Base-by-base conservation (phyloP, 2,797 vertebrate genomes). In the Sebastes vulpes region DNA sequence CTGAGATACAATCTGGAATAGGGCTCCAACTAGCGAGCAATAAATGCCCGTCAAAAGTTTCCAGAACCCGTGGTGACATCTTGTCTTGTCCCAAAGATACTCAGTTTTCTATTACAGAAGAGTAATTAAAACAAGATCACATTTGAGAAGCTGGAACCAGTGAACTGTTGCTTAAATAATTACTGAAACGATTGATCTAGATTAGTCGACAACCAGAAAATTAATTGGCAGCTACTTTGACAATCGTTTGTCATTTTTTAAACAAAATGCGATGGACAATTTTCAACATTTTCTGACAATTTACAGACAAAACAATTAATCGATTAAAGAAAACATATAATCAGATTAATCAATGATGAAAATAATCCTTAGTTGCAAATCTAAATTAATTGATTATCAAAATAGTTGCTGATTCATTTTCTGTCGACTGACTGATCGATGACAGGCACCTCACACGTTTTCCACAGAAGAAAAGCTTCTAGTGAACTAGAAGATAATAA, bases 351-450 rank as follows among this genome's bases (percentile, higher is more conserved):
- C 3, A 0, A 28, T 65, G 10, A n/a, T 50, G 23, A 28, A 28
- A 50, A 50, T 20, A 48, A 48, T 48, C 16, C 5, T 46, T 48
- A 48, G 16, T 12, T n/a, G 7, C 46, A 48, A n/a, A 0, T 0
- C 46, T 48, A 46, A 1, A 46, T 46, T 46, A 46, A 46, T 18
- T 5, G 0, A 42, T 42, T 46, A 18, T 46, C 16, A 48, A 48
- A 48, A 48, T 48, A 48, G 18, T n/a, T n/a, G 46, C 46, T 2
- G 18, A 48, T 48, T 16, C 1, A n/a, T 48, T 48, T 48, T n/a
- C 46, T 48, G 46, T 48, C 0, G 46, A 48, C 46, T 4, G 18
- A 48, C 38, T 18, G 38, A 46, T 46, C 14, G 38, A 46, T 46
- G 38, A 52, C 8, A 32, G 12, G 9, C 20, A 3, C 14, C 12